Evolutionary conservation across 37 sponge, comb jelly and placozoan genomes (phyloP).

Genomic region (Diacarnus erythraeanus): DNA sequence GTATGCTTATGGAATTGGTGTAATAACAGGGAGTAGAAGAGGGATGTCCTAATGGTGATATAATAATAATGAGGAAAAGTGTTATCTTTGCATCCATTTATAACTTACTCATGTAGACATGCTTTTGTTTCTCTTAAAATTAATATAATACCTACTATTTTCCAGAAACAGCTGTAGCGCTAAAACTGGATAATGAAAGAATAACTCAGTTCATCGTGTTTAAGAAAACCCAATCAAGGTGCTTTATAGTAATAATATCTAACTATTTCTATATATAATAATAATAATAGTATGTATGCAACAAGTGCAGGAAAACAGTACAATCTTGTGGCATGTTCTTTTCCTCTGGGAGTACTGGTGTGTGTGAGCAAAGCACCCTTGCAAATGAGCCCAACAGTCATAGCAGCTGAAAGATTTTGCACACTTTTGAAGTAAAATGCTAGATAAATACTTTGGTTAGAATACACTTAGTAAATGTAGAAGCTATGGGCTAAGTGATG

Average conservation of each 20-base stretch:
- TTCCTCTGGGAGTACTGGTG: slow-evolving; percentile 59
- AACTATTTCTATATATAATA: neutral
- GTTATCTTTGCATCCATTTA: too few species aligned
- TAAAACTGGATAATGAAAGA: neutral
- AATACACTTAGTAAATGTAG: too few species aligned
- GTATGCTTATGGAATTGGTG: too few species aligned
- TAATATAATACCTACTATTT: neutral
- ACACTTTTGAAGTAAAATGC: neutral
- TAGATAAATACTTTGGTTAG: too few species aligned
- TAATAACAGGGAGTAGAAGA: too few species aligned
- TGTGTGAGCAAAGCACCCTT: slow-evolving; percentile 46
- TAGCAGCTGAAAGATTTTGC: slow-evolving; percentile 30
- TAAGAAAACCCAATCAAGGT: slow-evolving; percentile 45
- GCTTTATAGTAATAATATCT: neutral
- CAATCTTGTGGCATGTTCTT: slow-evolving; percentile 44
- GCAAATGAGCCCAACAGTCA: slow-evolving; percentile 32
- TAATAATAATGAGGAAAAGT: too few species aligned
- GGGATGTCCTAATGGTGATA: too few species aligned
- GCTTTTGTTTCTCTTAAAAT: too few species aligned
- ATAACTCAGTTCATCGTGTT: slow-evolving; percentile 24
- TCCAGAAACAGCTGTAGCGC: neutral
- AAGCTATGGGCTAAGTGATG: too few species aligned
- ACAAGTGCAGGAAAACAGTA: slow-evolving; percentile 51
- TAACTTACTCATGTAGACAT: too few species aligned
- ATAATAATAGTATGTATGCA: slow-evolving; percentile 51